Base-by-base conservation (phyloP, 1,140 invertebrate species). In the Berghia stephanieae region DNA sequence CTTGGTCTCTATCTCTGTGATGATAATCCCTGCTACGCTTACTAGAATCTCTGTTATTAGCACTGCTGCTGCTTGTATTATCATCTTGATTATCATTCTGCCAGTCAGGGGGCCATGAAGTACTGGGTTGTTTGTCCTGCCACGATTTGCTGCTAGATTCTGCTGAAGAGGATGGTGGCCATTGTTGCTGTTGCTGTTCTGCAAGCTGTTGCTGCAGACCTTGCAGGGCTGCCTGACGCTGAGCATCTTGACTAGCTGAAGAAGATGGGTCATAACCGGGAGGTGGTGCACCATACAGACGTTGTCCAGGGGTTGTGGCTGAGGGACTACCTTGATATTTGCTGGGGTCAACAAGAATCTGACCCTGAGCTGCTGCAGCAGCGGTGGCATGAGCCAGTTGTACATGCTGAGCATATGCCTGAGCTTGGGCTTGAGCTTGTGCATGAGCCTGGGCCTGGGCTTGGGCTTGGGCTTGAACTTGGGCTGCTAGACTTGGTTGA, bases 121-220 rank as follows among this genome's bases (percentile, higher is more conserved):
- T 34, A 16, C 43, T 72, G 5, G 60, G 34, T 38, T 24, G 8
- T 38, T 55, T 67, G 52, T 75, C 42, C n/a, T 1, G 44, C 60
- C 49, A 52, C 69, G 36, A 31, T 42, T 8, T 77, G 52, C 60
- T 70, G 77, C 49, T 46, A 75, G n/a, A 18, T 74, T 69, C 40
- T 38, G 42, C 40, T 78, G n/a, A 60, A n/a, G n/a, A n/a, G n/a
- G n/a, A n/a, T n/a, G n/a, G 5, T 36, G 40, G 21, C 43, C 44
- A 55, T 42, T 71, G 76, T n/a, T 49, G 38, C 57, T 76, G 74
- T 49, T 78, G 67, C 75, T 78, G 76, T 36, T 43, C 52, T 34
- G 70, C 49, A 16, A 36, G 1, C 72, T 77, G 67, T 57, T 66
- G 49, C 42, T 57, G 63, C 31, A 77, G 18, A 10, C 49, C 24